These are phyloP conservation scores for Zaprionus ornatus DNA, from an alignment of 1,140 invertebrate species.

Conservation along the genomic window DNA sequence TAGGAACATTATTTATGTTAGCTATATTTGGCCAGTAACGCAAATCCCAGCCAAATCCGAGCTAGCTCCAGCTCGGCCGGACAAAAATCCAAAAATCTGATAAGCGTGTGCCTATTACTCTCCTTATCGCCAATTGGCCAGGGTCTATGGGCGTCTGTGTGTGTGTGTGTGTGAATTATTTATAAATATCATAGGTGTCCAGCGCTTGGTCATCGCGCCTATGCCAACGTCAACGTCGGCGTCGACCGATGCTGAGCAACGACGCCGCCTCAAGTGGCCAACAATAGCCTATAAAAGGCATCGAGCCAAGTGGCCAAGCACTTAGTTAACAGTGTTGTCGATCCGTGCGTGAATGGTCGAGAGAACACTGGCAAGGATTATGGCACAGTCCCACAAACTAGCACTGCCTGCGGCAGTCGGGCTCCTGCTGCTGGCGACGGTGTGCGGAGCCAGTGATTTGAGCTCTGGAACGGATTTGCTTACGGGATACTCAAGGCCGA, in stretches of 20 bases:
- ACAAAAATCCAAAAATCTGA: slow-evolving; percentile 13
- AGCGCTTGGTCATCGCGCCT: slow-evolving; percentile 52
- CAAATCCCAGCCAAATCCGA: slow-evolving; percentile 43
- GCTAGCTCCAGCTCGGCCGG: background rate
- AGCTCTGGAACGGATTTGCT: slow-evolving; percentile 31
- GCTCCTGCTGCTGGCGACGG: slow-evolving; percentile 25
- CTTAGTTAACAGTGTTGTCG: slow-evolving; percentile 40
- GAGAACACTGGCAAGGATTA: slow-evolving; percentile 33
- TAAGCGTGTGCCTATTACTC: slow-evolving; percentile 31
- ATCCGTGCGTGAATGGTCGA: slow-evolving; percentile 18
- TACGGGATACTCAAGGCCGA: slow-evolving; percentile 42
- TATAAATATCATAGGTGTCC: slow-evolving; percentile 60
- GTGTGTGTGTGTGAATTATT: slow-evolving; percentile 41
- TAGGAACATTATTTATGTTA: slow-evolving; percentile 40
- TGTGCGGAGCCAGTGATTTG: slow-evolving; percentile 19
- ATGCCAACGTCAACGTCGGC: slow-evolving; percentile 29
- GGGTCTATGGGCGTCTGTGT: slow-evolving; percentile 13
- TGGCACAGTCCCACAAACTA: slow-evolving; percentile 28
- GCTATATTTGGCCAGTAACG: background rate
- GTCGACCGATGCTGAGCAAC: slow-evolving; percentile 9
- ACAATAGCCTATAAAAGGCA: slow-evolving; percentile 62
- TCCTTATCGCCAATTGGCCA: slow-evolving; percentile 43
- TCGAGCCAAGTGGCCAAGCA: slow-evolving; percentile 33
- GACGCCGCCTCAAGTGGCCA: slow-evolving; percentile 43
- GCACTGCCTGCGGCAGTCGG: slow-evolving; percentile 28